phyloP scores from a whole-genome alignment of 2,797 vertebrate species.

The Chiloscyllium punctatum region DNA sequence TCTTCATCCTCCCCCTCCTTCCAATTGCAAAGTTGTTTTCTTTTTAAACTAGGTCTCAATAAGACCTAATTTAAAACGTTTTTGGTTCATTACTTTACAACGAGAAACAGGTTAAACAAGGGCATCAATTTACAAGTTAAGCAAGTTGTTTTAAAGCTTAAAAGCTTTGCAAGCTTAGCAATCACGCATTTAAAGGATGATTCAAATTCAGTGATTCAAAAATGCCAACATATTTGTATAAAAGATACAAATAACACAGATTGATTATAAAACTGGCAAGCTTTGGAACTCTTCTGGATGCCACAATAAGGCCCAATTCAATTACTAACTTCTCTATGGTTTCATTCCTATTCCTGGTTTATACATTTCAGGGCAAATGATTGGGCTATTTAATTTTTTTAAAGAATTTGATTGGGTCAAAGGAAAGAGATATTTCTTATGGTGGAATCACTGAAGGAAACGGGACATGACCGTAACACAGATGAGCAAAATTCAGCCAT shows the following conservation, averaged over 20 bases:
- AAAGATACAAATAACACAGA: neutral
- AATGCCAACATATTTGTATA: neutral
- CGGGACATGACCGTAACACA: too few relatives aligned
- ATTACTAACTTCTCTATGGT: neutral
- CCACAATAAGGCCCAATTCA: neutral
- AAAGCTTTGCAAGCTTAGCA: neutral
- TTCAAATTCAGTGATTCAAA: neutral
- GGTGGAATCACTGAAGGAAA: too few relatives aligned
- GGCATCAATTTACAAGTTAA: neutral
- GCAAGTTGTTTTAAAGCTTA: neutral
- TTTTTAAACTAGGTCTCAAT: neutral
- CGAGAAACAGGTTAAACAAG: neutral
- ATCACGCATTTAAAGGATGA: neutral
- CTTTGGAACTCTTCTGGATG: neutral
- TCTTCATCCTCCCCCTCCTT: neutral
- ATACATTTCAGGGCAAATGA: too few relatives aligned
- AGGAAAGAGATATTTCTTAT: too few relatives aligned
- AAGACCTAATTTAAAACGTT: neutral
- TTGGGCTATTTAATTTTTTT: too few relatives aligned
- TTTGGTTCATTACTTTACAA: neutral
- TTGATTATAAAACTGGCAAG: neutral
- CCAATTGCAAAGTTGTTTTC: neutral
- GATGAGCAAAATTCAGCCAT: too few relatives aligned
- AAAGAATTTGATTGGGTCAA: too few relatives aligned
- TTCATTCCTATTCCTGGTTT: too few relatives aligned